Evolutionary conservation across 2,113 vertebrate species (phyloP).

Genomic region (Oostethus manadensis): DNA sequence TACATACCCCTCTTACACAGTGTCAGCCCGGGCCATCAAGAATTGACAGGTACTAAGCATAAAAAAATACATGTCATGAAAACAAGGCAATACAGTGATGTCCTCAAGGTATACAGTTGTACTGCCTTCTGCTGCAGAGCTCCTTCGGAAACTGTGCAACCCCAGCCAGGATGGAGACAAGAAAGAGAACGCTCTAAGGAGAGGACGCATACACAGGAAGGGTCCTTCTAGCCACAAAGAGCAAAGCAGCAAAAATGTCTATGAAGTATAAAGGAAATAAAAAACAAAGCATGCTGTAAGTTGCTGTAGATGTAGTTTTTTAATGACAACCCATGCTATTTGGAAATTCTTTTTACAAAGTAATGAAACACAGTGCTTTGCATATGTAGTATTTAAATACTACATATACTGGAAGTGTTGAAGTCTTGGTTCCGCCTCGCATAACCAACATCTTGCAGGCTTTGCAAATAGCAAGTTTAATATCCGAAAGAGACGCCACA

Average conservation of each 20-base stretch:
- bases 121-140: constrained; percentile 37
- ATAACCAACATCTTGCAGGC: too few species aligned
- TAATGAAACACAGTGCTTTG: too few species aligned
- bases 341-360: too few species aligned
- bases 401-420: too few species aligned
- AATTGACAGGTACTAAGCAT: constrained; percentile 51
- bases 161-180: constrained; percentile 39
- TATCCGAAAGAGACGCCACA: too few species aligned
- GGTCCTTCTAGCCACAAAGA: constrained; percentile 11
- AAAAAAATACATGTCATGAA: neutral
- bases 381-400: too few species aligned
- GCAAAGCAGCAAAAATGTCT: constrained; percentile 25
- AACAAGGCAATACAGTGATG: neutral
- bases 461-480: too few species aligned
- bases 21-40: constrained; percentile 53
- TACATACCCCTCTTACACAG: constrained; percentile 60
- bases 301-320: too few species aligned
- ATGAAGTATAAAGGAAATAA: neutral
- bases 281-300: too few species aligned
- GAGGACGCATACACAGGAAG: constrained; percentile 24
- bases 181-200: constrained; percentile 24
- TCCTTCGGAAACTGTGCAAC: constrained; percentile 62
- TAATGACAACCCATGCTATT: too few species aligned
- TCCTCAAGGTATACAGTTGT: neutral
- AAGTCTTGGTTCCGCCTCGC: too few species aligned